Base-by-base conservation (phyloP, 2,888 invertebrate species). In the Xestia xanthographa region DNA sequence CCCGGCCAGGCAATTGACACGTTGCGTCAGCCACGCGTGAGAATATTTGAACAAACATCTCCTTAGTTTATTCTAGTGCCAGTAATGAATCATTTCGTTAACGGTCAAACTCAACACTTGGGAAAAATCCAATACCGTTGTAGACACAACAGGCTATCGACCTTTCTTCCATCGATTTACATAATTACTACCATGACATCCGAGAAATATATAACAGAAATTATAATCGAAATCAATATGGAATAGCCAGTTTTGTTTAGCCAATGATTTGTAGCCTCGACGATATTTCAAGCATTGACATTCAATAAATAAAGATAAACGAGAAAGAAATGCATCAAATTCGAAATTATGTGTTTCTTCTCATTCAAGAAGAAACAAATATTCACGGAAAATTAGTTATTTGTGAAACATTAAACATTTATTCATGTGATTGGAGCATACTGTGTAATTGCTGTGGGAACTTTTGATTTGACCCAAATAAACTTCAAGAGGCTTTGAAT, bases 61-160 rank as follows among this genome's bases (percentile, higher is more conserved):
- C 92, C 92, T 91, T 89, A 93, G 95, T 95, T 95, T 95, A 93
- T 95, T 94, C 94, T 94, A 93, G 94, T 92, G 90, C 93, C 91
- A 92, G 94, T 95, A 95, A 95, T 96, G 95, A 96, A 95, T 96
- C 95, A 96, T 95, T 94, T 94, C 92, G 92, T 94, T 95, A 96
- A 95, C 95, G 94, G 95, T 94, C 91, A 91, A 91, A 92, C 85
- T 92, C 90, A 92, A 91, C 93, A 94, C 94, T 94, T 92, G 91
- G 91, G 91, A 92, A 94, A 75, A 91, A 89, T 93, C 90, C 82
- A 91, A 93, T 92, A 92, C 92, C 92, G 91, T 92, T 92, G 91
- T 90, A 88, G 84, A 88, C 86, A 87, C 86, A 88, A 82, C 86
- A 82, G 93, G 92, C 90, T 92, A 91, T 91, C 91, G 93, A 95